Evolutionary conservation across 2,888 invertebrate species (phyloP).

Genomic region (Ochropleura plecta): DNA sequence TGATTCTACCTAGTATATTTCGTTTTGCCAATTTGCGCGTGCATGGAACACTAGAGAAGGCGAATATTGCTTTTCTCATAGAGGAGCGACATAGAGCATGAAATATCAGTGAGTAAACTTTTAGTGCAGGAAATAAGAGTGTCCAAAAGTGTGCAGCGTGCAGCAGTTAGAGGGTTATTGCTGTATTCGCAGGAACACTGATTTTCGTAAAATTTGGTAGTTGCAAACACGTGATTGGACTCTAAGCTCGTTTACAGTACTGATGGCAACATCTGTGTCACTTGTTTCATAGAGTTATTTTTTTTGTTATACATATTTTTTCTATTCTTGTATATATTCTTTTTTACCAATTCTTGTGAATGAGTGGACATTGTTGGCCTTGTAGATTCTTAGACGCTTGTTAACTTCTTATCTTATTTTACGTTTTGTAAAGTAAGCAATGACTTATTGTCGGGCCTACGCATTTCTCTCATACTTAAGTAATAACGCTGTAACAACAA

Average conservation of each 20-base stretch:
- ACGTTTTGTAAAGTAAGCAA: too few species aligned
- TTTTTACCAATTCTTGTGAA: too few species aligned
- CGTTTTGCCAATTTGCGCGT: slow-evolving; percentile 1
- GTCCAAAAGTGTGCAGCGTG: not conserved
- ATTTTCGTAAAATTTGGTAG: not conserved
- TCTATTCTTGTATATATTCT: too few species aligned
- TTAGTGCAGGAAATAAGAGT: slow-evolving; percentile 8
- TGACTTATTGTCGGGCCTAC: too few species aligned
- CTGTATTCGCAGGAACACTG: slow-evolving; percentile 6
- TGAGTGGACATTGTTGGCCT: too few species aligned
- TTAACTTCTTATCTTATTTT: too few species aligned
- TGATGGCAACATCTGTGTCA: too few species aligned
- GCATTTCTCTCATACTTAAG: too few species aligned
- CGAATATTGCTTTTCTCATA: slow-evolving; percentile 34
- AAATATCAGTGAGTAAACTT: slow-evolving; percentile 36
- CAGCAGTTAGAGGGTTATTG: slow-evolving; percentile 21
- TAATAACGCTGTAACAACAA: too few species aligned
- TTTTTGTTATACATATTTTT: too few species aligned
- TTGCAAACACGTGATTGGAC: not conserved
- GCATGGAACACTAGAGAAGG: not conserved
- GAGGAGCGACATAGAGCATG: slow-evolving; percentile 14
- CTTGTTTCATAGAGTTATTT: too few species aligned
- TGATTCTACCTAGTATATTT: not conserved
- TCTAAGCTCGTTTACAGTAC: not conserved
- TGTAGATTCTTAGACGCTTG: too few species aligned